A percentile compares a stretch with the other conserved stretches of the same genome.
Evolutionary conservation across 1,140 invertebrate species (phyloP).

Genomic region (Cherax destructor): DNA sequence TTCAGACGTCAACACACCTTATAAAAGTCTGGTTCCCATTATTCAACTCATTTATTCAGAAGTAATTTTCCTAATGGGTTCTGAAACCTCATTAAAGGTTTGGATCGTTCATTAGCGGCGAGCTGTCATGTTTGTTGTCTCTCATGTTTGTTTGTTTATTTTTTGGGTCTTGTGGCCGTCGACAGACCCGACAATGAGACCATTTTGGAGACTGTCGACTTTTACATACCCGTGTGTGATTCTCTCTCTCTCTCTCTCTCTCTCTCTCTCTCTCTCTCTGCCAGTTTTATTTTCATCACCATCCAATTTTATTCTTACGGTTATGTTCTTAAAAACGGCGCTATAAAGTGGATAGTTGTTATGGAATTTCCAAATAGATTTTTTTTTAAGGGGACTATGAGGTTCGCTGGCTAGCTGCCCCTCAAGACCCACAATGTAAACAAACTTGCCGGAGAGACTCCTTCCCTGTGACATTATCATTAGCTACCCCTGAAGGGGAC

Average conservation of each 20-base stretch:
- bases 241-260: neutral
- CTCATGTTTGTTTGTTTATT: neutral
- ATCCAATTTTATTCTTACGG: neutral
- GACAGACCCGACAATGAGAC: neutral
- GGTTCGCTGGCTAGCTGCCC: neutral
- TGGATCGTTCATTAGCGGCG: slow-evolving; percentile 16
- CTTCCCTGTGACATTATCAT: too few relatives aligned
- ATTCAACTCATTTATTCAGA: neutral
- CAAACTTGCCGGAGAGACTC: neutral
- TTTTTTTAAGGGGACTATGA: neutral
- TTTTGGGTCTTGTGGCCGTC: neutral
- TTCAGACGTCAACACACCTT: too few relatives aligned
- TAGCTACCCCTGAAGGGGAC: too few relatives aligned
- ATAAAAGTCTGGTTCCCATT: neutral
- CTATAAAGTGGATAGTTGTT: too few relatives aligned
- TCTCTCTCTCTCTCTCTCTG: neutral
- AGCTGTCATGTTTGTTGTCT: slow-evolving; percentile 1
- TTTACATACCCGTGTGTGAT: slow-evolving; percentile 1
- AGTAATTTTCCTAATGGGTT: slow-evolving; percentile 8
- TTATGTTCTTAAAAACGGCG: too few relatives aligned
- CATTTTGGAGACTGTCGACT: neutral
- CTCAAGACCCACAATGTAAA: neutral
- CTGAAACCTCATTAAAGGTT: slow-evolving; percentile 8
- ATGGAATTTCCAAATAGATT: too few relatives aligned
- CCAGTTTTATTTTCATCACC: neutral